These are phyloP conservation scores for Phaethornis superciliosus DNA, from an alignment of 2,113 vertebrate genomes.

Conservation along the genomic window DNA sequence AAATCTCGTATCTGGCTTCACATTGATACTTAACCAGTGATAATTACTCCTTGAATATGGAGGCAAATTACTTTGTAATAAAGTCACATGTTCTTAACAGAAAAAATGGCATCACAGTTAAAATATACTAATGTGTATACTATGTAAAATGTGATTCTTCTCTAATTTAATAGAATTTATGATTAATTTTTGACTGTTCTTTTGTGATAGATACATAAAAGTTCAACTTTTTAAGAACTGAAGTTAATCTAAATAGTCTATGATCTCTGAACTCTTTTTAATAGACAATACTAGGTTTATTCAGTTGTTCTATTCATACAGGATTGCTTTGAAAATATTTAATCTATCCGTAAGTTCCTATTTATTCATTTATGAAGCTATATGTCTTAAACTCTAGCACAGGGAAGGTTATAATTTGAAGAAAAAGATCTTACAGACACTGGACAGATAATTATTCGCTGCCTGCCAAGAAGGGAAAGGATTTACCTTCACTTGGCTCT, in stretches of 20 bases:
- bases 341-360: background rate
- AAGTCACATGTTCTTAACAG: background rate
- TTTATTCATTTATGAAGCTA: background rate
- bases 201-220: background rate
- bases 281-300: accelerated
- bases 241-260: background rate
- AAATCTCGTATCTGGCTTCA: background rate
- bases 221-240: background rate
- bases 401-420: background rate
- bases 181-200: background rate
- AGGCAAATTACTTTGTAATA: background rate
- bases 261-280: background rate
- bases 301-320: background rate
- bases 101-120: background rate
- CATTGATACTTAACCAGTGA: background rate
- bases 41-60: background rate
- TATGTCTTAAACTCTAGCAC: background rate
- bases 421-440: background rate
- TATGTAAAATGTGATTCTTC: background rate
- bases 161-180: background rate
- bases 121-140: background rate
- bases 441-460: background rate
- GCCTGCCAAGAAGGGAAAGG: background rate
- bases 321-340: background rate
- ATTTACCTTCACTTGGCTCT: background rate